Conservation (phyloP, 2,888 invertebrate species). For the Eupithecia inturbata region DNA sequence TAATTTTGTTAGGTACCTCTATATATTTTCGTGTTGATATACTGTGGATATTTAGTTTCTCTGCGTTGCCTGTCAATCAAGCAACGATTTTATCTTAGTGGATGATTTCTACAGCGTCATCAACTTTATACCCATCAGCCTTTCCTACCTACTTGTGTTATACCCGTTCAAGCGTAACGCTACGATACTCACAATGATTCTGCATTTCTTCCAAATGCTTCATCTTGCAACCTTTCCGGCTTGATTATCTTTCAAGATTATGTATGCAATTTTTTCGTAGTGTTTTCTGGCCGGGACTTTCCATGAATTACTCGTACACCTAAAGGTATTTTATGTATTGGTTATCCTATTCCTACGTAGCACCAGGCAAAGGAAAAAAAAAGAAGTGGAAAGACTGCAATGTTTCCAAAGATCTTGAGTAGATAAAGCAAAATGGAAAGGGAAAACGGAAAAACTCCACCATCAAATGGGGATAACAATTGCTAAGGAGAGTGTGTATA, state of each 20-base stretch:
- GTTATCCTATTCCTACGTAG: not conserved
- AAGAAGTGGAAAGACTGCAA: too few species aligned
- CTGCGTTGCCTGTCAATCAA: not conserved
- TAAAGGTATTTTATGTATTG: not conserved
- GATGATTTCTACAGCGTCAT: not conserved
- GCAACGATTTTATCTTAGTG: not conserved
- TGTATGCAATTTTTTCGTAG: not conserved
- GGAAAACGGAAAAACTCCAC: too few species aligned
- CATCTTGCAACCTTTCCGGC: not conserved
- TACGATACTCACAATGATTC: not conserved
- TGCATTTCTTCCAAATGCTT: not conserved
- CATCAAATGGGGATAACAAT: too few species aligned
- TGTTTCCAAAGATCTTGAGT: too few species aligned
- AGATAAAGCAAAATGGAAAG: too few species aligned
- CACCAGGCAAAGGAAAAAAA: too few species aligned
- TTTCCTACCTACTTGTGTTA: not conserved
- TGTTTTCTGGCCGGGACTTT: not conserved
- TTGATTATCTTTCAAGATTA: not conserved
- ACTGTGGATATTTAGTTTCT: not conserved
- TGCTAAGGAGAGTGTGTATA: too few species aligned
- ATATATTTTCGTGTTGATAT: too few species aligned
- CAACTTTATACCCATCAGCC: not conserved
- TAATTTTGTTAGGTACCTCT: too few species aligned
- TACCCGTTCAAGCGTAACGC: not conserved
- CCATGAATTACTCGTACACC: not conserved